Base-by-base conservation (phyloP, 53 echinoderm and acorn worm genomes). In the Apostichopus leukothele region DNA sequence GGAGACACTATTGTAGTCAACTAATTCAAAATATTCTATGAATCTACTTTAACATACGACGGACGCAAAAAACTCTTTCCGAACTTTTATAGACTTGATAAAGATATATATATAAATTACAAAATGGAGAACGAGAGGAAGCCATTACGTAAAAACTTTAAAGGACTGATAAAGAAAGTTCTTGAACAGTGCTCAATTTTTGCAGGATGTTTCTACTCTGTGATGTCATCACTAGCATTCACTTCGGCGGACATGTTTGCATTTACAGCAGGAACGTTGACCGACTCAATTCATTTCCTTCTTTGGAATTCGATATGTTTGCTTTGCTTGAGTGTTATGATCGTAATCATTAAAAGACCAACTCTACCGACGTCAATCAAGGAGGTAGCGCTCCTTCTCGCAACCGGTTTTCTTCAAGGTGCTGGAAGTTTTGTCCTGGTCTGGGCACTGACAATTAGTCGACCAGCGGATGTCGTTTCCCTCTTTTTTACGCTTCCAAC, bases 401-500 rank as follows among this genome's bases (percentile, higher is more conserved):
- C 54, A 0, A 80, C 18, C 12, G 55, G 80, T 9, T 54, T 53
- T 19, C n/a, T 23, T 54, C n/a, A 21, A 3, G 80, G 80, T 22
- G 22, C 12, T 3, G 60, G 80, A 1, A n/a, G 55, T 7, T 18
- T 80, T 3, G 5, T 23, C 2, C 9, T 80, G 9, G n/a, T 59
- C 5, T 22, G 22, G 22, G 80, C 80, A 13, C 20, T 54, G 5
- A 18, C 22, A 22, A 9, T 80, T 21, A 8, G 55, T 8, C 22
- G 54, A 5, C 80, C 80, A 22, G 80, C 18, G 9, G 80, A 80
- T 6, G 80, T 54, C 23, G 55, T 80, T 53, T 53, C 80, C 18
- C 53, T 80, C 7, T 80, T 18, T 80, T 80, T 80, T 20, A 54
- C 55, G 20, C 25, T 80, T 21, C 80, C 80, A 19, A 23, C 54